A percentile compares a stretch with the other conserved stretches of the same genome.
Conservation (phyloP, 2,888 invertebrate genomes). For the Caenorhabditis sp. region DNA sequence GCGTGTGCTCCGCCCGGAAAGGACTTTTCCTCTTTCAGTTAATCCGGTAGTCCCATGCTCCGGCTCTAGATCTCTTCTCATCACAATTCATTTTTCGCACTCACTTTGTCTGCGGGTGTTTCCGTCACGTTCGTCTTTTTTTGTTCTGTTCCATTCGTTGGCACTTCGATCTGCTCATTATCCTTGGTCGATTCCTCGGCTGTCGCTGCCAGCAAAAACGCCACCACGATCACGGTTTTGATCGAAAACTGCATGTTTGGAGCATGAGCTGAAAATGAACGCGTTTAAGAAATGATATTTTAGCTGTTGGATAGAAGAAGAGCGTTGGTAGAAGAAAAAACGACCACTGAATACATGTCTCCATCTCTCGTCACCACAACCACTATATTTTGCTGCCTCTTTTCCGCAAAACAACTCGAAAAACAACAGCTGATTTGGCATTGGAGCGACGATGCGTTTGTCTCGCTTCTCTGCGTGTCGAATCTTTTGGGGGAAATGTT, state of each 20-base stretch:
- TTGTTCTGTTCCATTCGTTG: too few species aligned
- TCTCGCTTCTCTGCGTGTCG: constrained; percentile 43
- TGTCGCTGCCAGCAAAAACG: constrained; percentile 1
- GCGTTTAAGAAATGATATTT: neutral
- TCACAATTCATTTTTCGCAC: neutral
- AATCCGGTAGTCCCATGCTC: neutral
- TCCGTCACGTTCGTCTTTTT: too few species aligned
- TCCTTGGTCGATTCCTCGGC: constrained; percentile 7
- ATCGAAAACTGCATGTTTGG: constrained; percentile 44
- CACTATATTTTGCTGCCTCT: neutral
- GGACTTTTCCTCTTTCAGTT: neutral
- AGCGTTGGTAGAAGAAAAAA: neutral
- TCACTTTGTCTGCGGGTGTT: neutral
- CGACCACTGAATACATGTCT: constrained; percentile 11
- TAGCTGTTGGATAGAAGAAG: neutral
- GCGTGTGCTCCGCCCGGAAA: neutral
- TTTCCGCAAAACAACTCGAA: constrained; percentile 54
- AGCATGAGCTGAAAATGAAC: constrained; percentile 50
- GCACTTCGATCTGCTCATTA: neutral
- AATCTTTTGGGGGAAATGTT: constrained; percentile 22
- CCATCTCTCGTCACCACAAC: constrained; percentile 28
- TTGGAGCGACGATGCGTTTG: constrained; percentile 55
- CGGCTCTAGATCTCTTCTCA: neutral
- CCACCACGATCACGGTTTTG: neutral
- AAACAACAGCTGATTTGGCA: constrained; percentile 64